Percentiles rank a stretch among this genome's conserved stretches.
phyloP scores from a whole-genome alignment of 2,113 vertebrate genomes.

The Channa maculata region DNA sequence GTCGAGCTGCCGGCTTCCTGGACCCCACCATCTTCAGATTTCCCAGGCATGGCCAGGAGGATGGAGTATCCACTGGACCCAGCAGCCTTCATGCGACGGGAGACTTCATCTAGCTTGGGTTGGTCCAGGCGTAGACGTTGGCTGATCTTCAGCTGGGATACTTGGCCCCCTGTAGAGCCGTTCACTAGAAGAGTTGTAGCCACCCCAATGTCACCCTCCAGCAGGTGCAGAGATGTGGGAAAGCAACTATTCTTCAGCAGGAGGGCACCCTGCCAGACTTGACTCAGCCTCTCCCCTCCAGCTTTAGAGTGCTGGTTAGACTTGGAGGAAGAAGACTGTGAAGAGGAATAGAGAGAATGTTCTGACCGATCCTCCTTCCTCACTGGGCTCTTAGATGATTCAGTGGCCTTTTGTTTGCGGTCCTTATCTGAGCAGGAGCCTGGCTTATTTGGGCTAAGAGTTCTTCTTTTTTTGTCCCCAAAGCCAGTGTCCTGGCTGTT shows the following conservation, averaged over 20 bases:
- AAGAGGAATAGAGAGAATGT: slow-evolving; percentile 3
- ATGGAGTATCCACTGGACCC: slow-evolving; percentile 90
- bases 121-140: slow-evolving; percentile 97
- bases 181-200: slow-evolving; percentile 90
- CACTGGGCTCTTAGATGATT: slow-evolving; percentile 84
- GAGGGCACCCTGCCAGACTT: slow-evolving; percentile 96
- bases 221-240: slow-evolving; percentile 94
- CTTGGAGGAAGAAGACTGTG: slow-evolving; percentile 70
- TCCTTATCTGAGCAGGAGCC: slow-evolving; percentile 55
- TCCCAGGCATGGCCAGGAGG: slow-evolving; percentile 92
- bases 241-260: slow-evolving; percentile 98
- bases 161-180: slow-evolving; percentile 86
- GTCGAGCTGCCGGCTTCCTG: slow-evolving; percentile 87
- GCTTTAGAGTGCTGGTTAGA: slow-evolving; percentile 72
- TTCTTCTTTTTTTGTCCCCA: slow-evolving; percentile 84
- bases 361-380: slow-evolving; percentile 84
- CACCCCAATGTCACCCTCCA: slow-evolving; percentile 91
- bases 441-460: slow-evolving; percentile 47
- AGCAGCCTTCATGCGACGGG: slow-evolving; percentile 95
- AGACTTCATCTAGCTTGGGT: slow-evolving; percentile 97
- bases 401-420: slow-evolving; percentile 85
- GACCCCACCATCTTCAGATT: slow-evolving; percentile 80
- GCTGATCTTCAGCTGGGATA: slow-evolving; percentile 96
- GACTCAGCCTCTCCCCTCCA: slow-evolving; percentile 84
- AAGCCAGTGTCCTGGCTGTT: slow-evolving; percentile 85